These are phyloP conservation scores for Umimayanthus chanpuru DNA, from an alignment of 92 coral and sea anemone genomes.

Conservation along the genomic window DNA sequence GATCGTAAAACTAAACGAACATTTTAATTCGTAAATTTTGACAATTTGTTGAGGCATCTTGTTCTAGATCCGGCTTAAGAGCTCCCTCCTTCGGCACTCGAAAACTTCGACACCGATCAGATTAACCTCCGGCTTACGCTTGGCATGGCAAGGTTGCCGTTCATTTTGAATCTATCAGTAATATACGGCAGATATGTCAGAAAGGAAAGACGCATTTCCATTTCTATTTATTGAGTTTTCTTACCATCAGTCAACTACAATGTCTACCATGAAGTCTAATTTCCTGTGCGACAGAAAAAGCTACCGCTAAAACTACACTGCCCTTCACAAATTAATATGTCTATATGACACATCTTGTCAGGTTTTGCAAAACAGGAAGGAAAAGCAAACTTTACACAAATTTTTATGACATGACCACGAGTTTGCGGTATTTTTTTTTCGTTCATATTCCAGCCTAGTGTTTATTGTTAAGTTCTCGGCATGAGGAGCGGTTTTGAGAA, in stretches of 20 bases:
- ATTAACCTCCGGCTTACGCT: too few relatives aligned
- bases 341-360: background rate
- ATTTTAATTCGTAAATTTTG: too few relatives aligned
- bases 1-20: too few relatives aligned
- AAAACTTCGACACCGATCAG: too few relatives aligned
- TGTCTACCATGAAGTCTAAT: background rate
- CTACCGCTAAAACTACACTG: background rate
- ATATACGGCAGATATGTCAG: background rate
- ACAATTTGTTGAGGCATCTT: too few relatives aligned
- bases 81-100: too few relatives aligned
- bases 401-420: background rate
- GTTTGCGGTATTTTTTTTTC: background rate
- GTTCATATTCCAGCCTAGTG: background rate
- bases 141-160: background rate
- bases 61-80: too few relatives aligned
- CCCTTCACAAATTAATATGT: background rate
- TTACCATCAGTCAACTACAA: background rate
- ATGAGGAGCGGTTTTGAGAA: background rate
- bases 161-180: background rate
- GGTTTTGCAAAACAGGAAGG: background rate
- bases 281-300: background rate
- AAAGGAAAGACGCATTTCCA: background rate
- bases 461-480: too few relatives aligned
- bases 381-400: background rate
- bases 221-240: background rate